phyloP scores from a whole-genome alignment of 2,888 invertebrate species.

The Epirrhoe tristata region DNA sequence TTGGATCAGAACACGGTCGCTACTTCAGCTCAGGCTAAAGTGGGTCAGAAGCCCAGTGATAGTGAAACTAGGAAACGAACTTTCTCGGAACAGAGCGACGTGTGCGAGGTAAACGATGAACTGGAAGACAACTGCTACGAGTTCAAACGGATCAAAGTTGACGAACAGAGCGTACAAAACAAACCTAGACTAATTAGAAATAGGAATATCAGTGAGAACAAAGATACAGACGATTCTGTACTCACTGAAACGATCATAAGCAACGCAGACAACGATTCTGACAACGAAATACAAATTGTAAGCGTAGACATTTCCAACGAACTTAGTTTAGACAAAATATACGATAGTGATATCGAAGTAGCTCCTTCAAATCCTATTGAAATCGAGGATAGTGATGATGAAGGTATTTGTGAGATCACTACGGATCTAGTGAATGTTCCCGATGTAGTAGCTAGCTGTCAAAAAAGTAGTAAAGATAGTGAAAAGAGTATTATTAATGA shows the following conservation, averaged over 20 bases:
- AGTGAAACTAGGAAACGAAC: constrained; percentile 69
- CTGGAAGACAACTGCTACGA: constrained; percentile 74
- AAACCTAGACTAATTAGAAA: constrained; percentile 75
- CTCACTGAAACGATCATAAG: constrained; percentile 52
- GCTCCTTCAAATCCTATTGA: constrained; percentile 64
- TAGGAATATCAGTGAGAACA: constrained; percentile 57
- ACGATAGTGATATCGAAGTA: constrained; percentile 69
- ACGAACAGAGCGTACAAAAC: constrained; percentile 56
- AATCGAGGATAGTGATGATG: constrained; percentile 74
- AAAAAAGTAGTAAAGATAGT: constrained; percentile 49
- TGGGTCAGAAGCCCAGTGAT: constrained; percentile 58
- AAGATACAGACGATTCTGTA: constrained; percentile 44
- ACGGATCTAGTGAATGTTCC: constrained; percentile 70
- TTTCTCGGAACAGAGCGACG: constrained; percentile 71
- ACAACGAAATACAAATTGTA: constrained; percentile 76
- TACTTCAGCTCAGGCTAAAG: constrained; percentile 51
- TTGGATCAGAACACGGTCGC: constrained; percentile 60
- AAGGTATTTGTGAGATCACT: constrained; percentile 62
- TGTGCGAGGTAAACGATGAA: constrained; percentile 70
- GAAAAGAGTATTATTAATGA: constrained; percentile 61
- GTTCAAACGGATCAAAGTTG: constrained; percentile 73
- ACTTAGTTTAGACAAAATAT: constrained; percentile 56
- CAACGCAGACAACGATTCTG: constrained; percentile 67
- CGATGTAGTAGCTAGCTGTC: constrained; percentile 78
- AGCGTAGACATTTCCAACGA: constrained; percentile 61